phyloP scores from a whole-genome alignment of 30 jellyfish, hydroid and myxozoan genomes.

The Catostylus mosaicus region DNA sequence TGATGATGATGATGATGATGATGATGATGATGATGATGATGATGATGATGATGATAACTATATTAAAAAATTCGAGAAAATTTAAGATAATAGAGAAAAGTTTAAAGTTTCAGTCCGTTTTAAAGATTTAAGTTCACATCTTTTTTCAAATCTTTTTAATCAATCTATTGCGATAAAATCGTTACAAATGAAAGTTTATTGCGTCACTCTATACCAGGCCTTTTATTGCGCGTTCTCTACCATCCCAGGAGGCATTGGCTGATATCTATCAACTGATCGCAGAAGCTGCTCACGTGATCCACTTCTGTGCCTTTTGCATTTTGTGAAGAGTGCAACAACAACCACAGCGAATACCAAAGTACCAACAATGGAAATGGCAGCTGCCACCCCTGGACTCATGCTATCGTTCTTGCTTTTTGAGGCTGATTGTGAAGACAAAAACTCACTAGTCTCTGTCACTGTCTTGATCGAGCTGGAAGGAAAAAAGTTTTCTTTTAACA shows the following conservation, averaged over 20 bases:
- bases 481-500: too few species aligned
- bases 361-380: conserved; percentile 47
- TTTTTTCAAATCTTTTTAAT: too few species aligned
- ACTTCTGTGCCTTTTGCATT: conserved; percentile 34
- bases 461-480: conserved; percentile 28
- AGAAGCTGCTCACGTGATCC: conserved; percentile 39
- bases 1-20: too few species aligned
- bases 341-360: conserved; percentile 46
- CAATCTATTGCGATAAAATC: too few species aligned
- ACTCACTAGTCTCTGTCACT: conserved; percentile 8
- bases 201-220: not conserved
- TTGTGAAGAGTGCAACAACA: conserved; percentile 46
- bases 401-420: not conserved
- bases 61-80: too few species aligned
- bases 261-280: conserved; percentile 43
- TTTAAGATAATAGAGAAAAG: too few species aligned
- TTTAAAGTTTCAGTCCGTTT: too few species aligned
- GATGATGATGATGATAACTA: too few species aligned
- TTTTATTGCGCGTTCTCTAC: conserved; percentile 32
- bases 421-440: not conserved
- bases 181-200: not conserved
- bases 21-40: too few species aligned
- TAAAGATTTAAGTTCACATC: too few species aligned
- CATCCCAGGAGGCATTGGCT: conserved; percentile 34
- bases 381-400: conserved; percentile 68